Evolutionary conservation across 2,888 invertebrate genomes (phyloP).

Genomic region (Molanna angustata): DNA sequence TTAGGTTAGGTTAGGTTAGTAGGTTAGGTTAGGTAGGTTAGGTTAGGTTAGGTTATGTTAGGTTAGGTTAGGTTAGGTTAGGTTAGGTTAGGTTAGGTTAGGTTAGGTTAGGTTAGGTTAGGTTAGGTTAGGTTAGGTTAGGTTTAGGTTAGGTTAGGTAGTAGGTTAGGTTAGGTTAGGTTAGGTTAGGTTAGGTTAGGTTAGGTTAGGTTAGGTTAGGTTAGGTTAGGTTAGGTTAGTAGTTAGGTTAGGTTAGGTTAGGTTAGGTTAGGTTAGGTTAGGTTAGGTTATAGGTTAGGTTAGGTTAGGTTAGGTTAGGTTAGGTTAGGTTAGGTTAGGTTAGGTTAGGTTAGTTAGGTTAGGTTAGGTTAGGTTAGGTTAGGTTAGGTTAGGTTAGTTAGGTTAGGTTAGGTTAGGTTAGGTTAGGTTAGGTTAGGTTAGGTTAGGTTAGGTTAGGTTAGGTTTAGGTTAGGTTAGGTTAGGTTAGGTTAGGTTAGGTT

Average conservation of each 20-base stretch:
- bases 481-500: slow-evolving; percentile 33
- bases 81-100: slow-evolving; percentile 25
- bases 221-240: slow-evolving; percentile 28
- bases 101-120: slow-evolving; percentile 6
- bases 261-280: slow-evolving; percentile 32
- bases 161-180: slow-evolving; percentile 33
- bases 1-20: slow-evolving; percentile 20
- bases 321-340: slow-evolving; percentile 33
- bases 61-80: slow-evolving; percentile 33
- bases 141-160: slow-evolving; percentile 33
- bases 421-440: slow-evolving; percentile 20
- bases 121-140: slow-evolving; percentile 20
- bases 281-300: slow-evolving; percentile 28
- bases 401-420: slow-evolving; percentile 6
- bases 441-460: slow-evolving; percentile 33
- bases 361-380: slow-evolving; percentile 33
- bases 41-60: slow-evolving; percentile 33
- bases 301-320: slow-evolving; percentile 11
- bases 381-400: slow-evolving; percentile 20
- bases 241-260: slow-evolving; percentile 31
- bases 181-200: slow-evolving; percentile 34
- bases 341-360: slow-evolving; percentile 33
- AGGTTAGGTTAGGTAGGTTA: slow-evolving; percentile 31
- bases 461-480: slow-evolving; percentile 34
- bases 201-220: slow-evolving; percentile 21